Base-by-base conservation (phyloP, 1,140 invertebrate genomes). In the Polyergus mexicanus region DNA sequence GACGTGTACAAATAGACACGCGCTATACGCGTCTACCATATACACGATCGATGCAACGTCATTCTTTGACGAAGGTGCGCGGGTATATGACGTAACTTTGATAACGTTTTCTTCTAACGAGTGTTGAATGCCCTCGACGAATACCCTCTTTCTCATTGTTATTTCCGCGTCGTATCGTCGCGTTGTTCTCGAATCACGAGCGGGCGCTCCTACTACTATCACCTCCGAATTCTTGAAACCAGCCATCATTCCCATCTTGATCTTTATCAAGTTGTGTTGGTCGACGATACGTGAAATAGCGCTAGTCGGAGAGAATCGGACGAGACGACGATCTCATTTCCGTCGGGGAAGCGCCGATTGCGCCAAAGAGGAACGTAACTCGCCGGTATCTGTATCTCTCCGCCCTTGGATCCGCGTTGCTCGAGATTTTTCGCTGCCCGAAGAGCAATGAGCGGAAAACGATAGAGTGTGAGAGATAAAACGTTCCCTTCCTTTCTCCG, bases 401-500 rank as follows among this genome's bases (percentile, higher is more conserved):
- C n/a, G 56, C 47, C 62, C 25, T 60, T 69, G 54, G 44, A 84
- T 69, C 28, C 66, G 77, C 76, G 47, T 80, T 80, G 54, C 38
- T 16, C 71, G 75, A 41, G 75, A 90, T 89, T 71, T 86, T 80
- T 86, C 78, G 56, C 86, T 84, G 32, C 25, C 38, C 35, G 35
- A 66, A 65, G 76, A 85, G 78, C 86, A 89, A 89, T 75, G 80
- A 87, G 75, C 85, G 78, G 51, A 87, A 90, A 90, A 90, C 88
- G 88, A 89, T 74, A 51, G 86, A 87, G 76, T 62, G 83, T 62
- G 63, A 62, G 65, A 90, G 88, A 89, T 89, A 88, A 89, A 89
- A 90, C 60, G 47, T 19, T 65, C 16, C 35, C 11, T 19, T n/a
- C n/a, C 44, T 28, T 54, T 72, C 66, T 19, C 28, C 13, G 35